phyloP scores from a whole-genome alignment of 2,113 vertebrate genomes.

The Plecturocebus donacophilus region DNA sequence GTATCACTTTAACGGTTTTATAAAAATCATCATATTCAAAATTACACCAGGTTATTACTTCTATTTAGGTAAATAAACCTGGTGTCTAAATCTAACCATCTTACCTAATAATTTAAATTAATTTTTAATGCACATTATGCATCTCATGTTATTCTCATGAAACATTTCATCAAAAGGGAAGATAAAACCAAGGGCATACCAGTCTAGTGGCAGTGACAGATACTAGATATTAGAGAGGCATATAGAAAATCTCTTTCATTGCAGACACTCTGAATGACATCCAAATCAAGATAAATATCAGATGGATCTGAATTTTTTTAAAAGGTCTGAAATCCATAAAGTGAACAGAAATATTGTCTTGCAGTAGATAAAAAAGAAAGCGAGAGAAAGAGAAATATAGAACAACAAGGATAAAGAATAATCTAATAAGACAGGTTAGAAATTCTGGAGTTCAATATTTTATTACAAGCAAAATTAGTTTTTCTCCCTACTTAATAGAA shows the following conservation, averaged over 20 bases:
- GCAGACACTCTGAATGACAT: constrained; percentile 76
- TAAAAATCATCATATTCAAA: constrained; percentile 63
- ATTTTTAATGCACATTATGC: constrained; percentile 64
- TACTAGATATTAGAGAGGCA: constrained; percentile 70
- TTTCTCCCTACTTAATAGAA: constrained; percentile 46
- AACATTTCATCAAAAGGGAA: constrained; percentile 64
- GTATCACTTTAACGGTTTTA: constrained; percentile 68
- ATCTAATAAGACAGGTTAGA: constrained; percentile 54
- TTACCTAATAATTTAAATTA: constrained; percentile 69
- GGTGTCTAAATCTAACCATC: constrained; percentile 44
- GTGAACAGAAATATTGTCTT: constrained; percentile 69
- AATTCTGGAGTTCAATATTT: constrained; percentile 56
- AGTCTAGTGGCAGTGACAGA: constrained; percentile 69
- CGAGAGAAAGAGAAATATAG: constrained; percentile 33
- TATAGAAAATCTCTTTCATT: constrained; percentile 76
- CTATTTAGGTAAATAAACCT: constrained; percentile 64
- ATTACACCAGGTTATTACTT: constrained; percentile 56
- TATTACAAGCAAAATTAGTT: constrained; percentile 56
- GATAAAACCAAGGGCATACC: constrained; percentile 58
- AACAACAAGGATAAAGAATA: constrained; percentile 51
- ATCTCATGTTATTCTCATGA: constrained; percentile 67
- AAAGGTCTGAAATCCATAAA: constrained; percentile 74
- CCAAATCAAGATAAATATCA: constrained; percentile 81
- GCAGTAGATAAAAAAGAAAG: neutral
- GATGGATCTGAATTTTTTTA: constrained; percentile 68